Conservation (phyloP, 1,140 invertebrate species). For the Drosophila orosa region DNA sequence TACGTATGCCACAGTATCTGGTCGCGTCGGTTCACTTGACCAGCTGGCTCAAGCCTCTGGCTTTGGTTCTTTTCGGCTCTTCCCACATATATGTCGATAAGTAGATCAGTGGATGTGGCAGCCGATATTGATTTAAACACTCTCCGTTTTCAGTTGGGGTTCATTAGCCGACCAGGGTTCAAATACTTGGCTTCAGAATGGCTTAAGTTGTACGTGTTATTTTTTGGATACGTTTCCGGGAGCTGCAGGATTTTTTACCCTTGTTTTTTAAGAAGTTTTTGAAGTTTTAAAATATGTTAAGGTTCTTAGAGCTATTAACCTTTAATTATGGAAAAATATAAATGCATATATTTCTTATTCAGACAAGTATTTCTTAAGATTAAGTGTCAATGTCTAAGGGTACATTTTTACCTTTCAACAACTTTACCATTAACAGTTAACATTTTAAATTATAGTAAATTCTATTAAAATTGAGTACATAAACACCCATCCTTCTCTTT, state of each 20-base stretch:
- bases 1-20: slow-evolving; percentile 15
- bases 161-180: slow-evolving; percentile 15
- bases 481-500: too few relatives aligned
- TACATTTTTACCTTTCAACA: background rate
- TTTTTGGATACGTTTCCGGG: background rate
- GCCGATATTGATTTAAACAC: slow-evolving; percentile 70
- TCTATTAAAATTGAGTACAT: too few relatives aligned
- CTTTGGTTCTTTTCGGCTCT: slow-evolving; percentile 37
- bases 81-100: slow-evolving; percentile 40
- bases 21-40: slow-evolving; percentile 42
- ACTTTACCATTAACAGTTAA: background rate
- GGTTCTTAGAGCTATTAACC: background rate
- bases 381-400: background rate
- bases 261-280: background rate
- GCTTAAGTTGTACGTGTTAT: background rate
- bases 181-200: background rate
- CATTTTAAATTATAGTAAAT: background rate
- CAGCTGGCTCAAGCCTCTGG: slow-evolving; percentile 51
- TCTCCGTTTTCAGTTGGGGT: slow-evolving; percentile 12
- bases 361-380: background rate
- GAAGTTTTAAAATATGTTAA: background rate
- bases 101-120: slow-evolving; percentile 27
- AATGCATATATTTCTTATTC: background rate
- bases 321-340: background rate
- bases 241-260: background rate